These are phyloP conservation scores for Pollenia griseotomentosa DNA, from an alignment of 2,888 invertebrate species.

Conservation along the genomic window DNA sequence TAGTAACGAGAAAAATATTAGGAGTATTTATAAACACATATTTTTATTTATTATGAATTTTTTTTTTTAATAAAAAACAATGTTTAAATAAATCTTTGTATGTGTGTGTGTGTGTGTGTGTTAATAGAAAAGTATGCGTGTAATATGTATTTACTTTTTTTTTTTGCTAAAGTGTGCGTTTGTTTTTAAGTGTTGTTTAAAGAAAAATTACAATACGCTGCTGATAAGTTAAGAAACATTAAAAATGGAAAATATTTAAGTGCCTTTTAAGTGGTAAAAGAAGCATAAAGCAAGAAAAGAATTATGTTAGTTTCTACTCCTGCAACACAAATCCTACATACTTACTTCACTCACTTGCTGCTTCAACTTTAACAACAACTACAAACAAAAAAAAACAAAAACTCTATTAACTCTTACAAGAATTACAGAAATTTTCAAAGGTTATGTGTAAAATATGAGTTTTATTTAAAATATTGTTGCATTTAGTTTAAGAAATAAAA, in stretches of 20 bases:
- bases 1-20: constrained; percentile 8
- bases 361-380: not conserved
- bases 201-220: constrained; percentile 62
- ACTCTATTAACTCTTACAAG: not conserved
- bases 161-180: not conserved
- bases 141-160: not conserved
- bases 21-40: not conserved
- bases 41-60: not conserved
- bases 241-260: constrained; percentile 63
- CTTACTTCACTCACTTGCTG: not conserved
- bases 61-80: no score
- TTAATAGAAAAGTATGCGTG: constrained; percentile 5
- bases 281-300: constrained; percentile 9
- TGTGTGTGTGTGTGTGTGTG: not conserved
- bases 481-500: not conserved
- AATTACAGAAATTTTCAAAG: constrained; percentile 5
- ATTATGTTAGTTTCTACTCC: no score
- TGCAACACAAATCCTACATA: constrained; percentile 22
- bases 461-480: constrained; percentile 18
- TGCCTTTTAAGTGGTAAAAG: constrained; percentile 59
- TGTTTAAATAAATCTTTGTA: not conserved
- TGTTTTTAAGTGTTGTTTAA: constrained; percentile 53
- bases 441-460: constrained; percentile 18
- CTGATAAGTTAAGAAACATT: constrained; percentile 63
- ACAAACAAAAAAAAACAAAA: constrained; percentile 1